Percentiles rank a stretch among this genome's conserved stretches.
Conservation (phyloP, 2,113 vertebrate genomes). For the Sylvilagus bachmani region DNA sequence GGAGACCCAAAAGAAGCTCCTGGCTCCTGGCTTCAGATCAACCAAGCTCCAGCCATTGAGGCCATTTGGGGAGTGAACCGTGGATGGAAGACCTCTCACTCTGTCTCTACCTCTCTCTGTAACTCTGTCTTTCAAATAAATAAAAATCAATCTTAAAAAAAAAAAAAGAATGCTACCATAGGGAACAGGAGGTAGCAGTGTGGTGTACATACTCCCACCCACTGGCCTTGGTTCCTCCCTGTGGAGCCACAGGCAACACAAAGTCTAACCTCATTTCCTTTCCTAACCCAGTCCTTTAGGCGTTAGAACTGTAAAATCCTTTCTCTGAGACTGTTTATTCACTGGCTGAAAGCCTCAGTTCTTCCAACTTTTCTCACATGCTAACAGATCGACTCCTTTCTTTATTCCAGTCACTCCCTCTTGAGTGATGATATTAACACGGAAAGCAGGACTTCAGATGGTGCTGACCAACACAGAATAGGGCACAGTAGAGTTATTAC, state of each 20-base stretch:
- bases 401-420: constrained; percentile 3
- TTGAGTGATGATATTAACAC: constrained; percentile 26
- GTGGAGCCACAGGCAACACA: background rate
- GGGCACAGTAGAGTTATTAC: background rate
- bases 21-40: too few species aligned
- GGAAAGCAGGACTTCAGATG: constrained; percentile 34
- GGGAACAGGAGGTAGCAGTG: background rate
- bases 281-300: background rate
- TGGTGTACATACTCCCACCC: background rate
- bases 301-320: constrained; percentile 53
- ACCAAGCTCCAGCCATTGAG: too few species aligned
- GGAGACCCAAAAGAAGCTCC: too few species aligned
- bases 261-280: constrained; percentile 23
- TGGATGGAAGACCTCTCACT: too few species aligned
- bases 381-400: constrained; percentile 26
- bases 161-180: background rate
- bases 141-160: too few species aligned
- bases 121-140: too few species aligned
- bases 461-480: background rate
- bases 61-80: too few species aligned
- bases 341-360: constrained; percentile 11
- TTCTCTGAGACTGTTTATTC: background rate
- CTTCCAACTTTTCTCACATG: constrained; percentile 32
- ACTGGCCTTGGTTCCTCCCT: background rate
- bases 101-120: too few species aligned